Conservation (phyloP, 2,797 vertebrate species). For the Apogon talboti region DNA sequence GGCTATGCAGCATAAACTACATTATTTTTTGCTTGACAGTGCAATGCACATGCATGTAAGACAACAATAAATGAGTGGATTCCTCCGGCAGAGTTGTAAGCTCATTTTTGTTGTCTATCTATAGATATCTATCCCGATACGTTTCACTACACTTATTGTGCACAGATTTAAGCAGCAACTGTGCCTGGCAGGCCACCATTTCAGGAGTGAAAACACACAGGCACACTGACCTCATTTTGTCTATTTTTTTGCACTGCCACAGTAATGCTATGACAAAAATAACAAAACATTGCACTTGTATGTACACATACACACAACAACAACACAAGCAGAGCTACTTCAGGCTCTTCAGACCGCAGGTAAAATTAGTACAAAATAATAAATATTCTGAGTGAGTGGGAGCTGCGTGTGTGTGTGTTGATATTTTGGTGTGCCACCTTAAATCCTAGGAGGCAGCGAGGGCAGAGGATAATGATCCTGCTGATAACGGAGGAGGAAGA, state of each 20-base stretch:
- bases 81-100: slow-evolving; percentile 6
- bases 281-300: background rate
- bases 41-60: slow-evolving; percentile 7
- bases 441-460: slow-evolving; percentile 40
- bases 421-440: slow-evolving; percentile 57
- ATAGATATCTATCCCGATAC: background rate
- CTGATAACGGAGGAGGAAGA: slow-evolving; percentile 72
- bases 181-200: slow-evolving; percentile 11
- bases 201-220: background rate
- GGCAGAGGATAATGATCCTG: slow-evolving; percentile 68
- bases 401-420: slow-evolving; percentile 1
- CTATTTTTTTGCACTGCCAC: slow-evolving; percentile 16
- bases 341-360: slow-evolving; percentile 10
- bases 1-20: slow-evolving; percentile 23
- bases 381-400: slow-evolving; percentile 13
- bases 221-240: slow-evolving; percentile 43
- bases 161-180: slow-evolving; percentile 8
- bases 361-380: slow-evolving; percentile 27
- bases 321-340: slow-evolving; percentile 33
- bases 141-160: background rate
- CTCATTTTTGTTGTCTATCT: slow-evolving; percentile 7
- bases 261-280: slow-evolving; percentile 3
- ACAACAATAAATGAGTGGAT: slow-evolving; percentile 19
- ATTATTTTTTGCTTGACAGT: slow-evolving; percentile 27
- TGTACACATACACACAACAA: background rate